Base-by-base conservation (phyloP, 1,140 invertebrate species). In the Acyrthosiphon pisum region DNA sequence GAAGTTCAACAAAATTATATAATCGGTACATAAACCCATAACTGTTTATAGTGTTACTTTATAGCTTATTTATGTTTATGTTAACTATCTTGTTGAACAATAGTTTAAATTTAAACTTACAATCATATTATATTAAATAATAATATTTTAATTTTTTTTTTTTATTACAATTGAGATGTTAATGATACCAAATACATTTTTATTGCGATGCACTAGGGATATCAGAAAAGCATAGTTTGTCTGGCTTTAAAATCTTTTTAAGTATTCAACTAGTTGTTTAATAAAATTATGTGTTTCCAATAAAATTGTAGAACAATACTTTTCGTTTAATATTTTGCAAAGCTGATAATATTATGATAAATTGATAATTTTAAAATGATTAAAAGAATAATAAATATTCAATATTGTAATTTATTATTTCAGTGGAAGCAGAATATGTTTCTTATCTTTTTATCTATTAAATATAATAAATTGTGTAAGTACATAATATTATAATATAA, bases 1-100 rank as follows among this genome's bases (percentile, higher is more conserved):
- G 81, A 94, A 60, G 11, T 93, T 68, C 37, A 92, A 84, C 91
- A 92, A 83, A 92, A 92, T 68, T 88, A 88, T 68, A 93, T 88
- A 26, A 86, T 93, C 30, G 81, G 81, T 41, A 93, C 92, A 44
- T 93, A 53, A 93, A 93, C n/a, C 1, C 60, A 76, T 76, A n/a
- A 76, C 60, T 76, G n/a, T 14, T 76, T 76, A 76, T n/a, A 76
- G n/a, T n/a, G 14, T 76, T 68, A n/a, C 11, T 68, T 76, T n/a
- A n/a, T 76, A 76, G 60, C n/a, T 76, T 76, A 76, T n/a, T 68
- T 35, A 76, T 76, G 30, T 76, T n/a, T 18, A n/a, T 76, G 6
- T 76, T 18, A 35, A 76, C 60, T 20, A 76, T 76, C n/a, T 76
- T n/a, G n/a, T 35, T 76, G n/a, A n/a, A 76, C 6, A 76, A n/a